A percentile compares a stretch with the other conserved stretches of the same genome.
These are phyloP conservation scores for Myioborus miniatus DNA, from an alignment of 2,797 vertebrate species.

Conservation along the genomic window DNA sequence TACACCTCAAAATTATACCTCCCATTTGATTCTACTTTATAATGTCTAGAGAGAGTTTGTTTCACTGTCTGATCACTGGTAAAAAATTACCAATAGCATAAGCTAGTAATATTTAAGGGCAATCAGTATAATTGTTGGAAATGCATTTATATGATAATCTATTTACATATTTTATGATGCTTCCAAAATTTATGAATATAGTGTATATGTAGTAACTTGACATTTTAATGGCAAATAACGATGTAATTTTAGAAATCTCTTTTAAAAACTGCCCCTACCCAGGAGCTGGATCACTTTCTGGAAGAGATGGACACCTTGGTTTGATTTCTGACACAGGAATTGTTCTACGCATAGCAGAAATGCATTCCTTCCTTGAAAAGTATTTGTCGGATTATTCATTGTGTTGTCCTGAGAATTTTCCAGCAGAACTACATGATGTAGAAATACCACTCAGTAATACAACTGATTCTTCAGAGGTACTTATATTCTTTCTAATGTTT, in stretches of 20 bases:
- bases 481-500: neutral
- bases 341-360: conserved; percentile 77
- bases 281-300: conserved; percentile 45
- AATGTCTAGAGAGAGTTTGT: neutral
- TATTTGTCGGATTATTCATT: conserved; percentile 75
- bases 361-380: conserved; percentile 80
- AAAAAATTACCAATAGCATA: neutral
- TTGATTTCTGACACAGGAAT: conserved; percentile 73
- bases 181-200: neutral
- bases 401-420: conserved; percentile 76
- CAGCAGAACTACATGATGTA: conserved; percentile 60
- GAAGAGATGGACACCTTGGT: conserved; percentile 65
- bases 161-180: neutral
- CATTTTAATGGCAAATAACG: neutral
- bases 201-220: neutral
- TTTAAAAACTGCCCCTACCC: conserved; percentile 50
- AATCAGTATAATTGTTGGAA: neutral
- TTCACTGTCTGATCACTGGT: neutral
- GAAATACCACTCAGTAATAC: neutral
- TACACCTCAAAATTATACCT: neutral
- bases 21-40: neutral
- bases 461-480: conserved; percentile 52
- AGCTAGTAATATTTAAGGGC: neutral
- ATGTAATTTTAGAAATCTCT: neutral
- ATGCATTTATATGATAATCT: neutral